Conservation (phyloP, 2,113 vertebrate genomes). For the Neofelis nebulosa region DNA sequence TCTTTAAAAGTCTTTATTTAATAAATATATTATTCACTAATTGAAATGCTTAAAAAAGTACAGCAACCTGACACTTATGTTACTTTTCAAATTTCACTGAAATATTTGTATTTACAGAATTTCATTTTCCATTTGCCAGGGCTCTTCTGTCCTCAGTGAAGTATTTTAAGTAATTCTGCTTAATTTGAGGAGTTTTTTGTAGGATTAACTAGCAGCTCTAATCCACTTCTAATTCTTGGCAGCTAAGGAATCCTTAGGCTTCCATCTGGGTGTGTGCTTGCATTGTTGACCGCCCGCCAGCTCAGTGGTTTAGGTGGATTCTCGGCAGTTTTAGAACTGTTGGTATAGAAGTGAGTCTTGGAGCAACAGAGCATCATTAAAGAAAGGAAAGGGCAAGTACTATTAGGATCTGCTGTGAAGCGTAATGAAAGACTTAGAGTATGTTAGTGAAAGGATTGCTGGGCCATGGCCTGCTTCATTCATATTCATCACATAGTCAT, state of each 20-base stretch:
- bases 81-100: slow-evolving; percentile 46
- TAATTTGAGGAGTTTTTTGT: slow-evolving; percentile 31
- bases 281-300: slow-evolving; percentile 50
- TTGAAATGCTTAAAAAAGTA: slow-evolving; percentile 25
- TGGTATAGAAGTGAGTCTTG: slow-evolving; percentile 40
- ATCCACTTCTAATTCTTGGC: slow-evolving; percentile 39
- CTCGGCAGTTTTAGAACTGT: slow-evolving; percentile 44
- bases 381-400: neutral
- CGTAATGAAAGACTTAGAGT: slow-evolving; percentile 49
- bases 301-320: slow-evolving; percentile 50
- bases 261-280: slow-evolving; percentile 2
- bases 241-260: slow-evolving; percentile 30
- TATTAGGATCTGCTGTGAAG: neutral
- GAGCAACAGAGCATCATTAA: neutral
- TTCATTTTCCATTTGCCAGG: slow-evolving; percentile 55
- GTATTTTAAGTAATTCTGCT: slow-evolving; percentile 47
- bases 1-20: slow-evolving; percentile 26
- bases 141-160: slow-evolving; percentile 17
- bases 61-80: neutral
- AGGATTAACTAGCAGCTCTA: slow-evolving; percentile 51
- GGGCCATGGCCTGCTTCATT: neutral
- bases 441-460: slow-evolving; percentile 20
- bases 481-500: slow-evolving; percentile 7
- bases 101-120: slow-evolving; percentile 47
- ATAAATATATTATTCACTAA: slow-evolving; percentile 7